phyloP scores from a whole-genome alignment of 2,888 invertebrate species.

The Tetragnatha montana region DNA sequence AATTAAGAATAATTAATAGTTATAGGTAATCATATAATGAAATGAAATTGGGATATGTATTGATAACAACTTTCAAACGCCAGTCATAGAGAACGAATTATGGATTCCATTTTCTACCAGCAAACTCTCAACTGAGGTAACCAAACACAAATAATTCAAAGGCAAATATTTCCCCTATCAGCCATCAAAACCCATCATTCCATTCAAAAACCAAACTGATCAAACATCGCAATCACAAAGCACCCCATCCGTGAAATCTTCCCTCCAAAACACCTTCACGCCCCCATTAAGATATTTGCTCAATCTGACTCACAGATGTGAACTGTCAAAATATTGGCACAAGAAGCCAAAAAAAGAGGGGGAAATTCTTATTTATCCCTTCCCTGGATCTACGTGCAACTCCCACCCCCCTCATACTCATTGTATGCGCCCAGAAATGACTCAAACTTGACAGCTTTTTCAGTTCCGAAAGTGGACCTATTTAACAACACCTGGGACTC shows the following conservation, averaged over 20 bases:
- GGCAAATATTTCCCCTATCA: not conserved
- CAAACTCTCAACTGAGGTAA: not conserved
- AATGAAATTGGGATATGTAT: no score
- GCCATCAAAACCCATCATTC: not conserved
- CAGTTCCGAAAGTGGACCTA: constrained; percentile 54
- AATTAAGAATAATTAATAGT: no score
- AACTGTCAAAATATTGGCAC: constrained; percentile 16
- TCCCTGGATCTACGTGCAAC: constrained; percentile 17
- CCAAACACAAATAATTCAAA: not conserved
- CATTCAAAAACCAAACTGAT: not conserved
- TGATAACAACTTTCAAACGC: no score
- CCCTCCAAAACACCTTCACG: not conserved
- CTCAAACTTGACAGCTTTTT: constrained; percentile 42
- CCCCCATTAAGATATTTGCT: not conserved
- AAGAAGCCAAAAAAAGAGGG: constrained; percentile 6
- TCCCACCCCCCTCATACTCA: constrained; percentile 17
- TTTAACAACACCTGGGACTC: constrained; percentile 55
- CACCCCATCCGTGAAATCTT: not conserved
- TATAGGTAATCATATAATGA: no score
- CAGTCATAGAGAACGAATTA: no score
- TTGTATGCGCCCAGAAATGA: constrained; percentile 36
- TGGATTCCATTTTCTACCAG: no score
- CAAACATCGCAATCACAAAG: not conserved
- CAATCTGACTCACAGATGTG: constrained; percentile 12
- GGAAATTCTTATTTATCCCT: not conserved